Percentiles rank a stretch among this genome's conserved stretches.
Evolutionary conservation across 2,113 vertebrate genomes (phyloP).

Genomic region (Sinocyclocheilus maitianheensis): DNA sequence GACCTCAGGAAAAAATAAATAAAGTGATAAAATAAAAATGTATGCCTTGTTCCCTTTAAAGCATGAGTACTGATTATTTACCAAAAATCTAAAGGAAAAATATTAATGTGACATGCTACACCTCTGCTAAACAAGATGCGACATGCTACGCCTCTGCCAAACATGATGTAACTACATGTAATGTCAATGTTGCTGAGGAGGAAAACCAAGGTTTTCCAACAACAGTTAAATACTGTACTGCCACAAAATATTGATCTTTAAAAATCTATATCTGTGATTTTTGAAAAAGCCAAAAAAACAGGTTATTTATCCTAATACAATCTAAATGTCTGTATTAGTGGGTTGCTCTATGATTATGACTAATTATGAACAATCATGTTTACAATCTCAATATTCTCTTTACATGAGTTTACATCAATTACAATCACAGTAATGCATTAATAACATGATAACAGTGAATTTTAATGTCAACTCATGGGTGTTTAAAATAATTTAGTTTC

Average conservation of each 20-base stretch:
- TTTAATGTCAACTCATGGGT: not conserved
- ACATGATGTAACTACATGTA: slow-evolving; percentile 31
- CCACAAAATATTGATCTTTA: not conserved
- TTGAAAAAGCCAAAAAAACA: not conserved
- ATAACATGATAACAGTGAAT: not conserved
- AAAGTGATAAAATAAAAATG: not conserved
- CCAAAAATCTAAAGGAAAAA: not conserved
- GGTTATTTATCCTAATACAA: too few relatives aligned
- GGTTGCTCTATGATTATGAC: not conserved
- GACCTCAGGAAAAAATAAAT: not conserved
- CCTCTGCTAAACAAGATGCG: slow-evolving; percentile 10
- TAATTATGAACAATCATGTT: not conserved
- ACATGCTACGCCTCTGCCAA: slow-evolving; percentile 20
- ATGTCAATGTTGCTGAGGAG: slow-evolving; percentile 2
- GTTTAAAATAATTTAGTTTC: too few relatives aligned
- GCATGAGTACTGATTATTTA: not conserved
- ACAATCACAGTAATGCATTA: not conserved
- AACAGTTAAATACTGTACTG: not conserved
- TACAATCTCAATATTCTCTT: not conserved
- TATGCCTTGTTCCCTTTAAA: not conserved
- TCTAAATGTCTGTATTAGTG: not conserved
- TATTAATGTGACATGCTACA: slow-evolving; percentile 5
- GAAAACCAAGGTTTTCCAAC: not conserved
- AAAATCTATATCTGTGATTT: not conserved
- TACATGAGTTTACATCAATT: not conserved